These are phyloP conservation scores for Chelonus formosanus DNA, from an alignment of 2,888 invertebrate species.

Conservation along the genomic window DNA sequence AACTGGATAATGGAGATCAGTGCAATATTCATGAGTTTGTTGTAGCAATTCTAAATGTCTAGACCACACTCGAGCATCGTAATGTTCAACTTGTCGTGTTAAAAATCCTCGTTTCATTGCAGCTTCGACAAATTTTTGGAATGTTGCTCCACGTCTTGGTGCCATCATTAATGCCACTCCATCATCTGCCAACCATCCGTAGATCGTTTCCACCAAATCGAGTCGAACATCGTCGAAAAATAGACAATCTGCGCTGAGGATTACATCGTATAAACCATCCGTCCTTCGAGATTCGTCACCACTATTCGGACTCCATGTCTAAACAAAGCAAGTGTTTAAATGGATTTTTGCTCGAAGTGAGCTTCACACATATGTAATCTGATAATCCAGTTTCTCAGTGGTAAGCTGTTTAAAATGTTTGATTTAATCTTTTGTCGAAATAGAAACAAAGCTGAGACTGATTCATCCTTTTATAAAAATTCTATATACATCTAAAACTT, in stretches of 20 bases:
- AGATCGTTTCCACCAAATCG: constrained; percentile 75
- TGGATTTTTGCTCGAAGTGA: not conserved
- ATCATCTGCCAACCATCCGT: constrained; percentile 69
- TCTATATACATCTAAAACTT: too few relatives aligned
- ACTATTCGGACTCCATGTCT: constrained; percentile 59
- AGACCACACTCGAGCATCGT: constrained; percentile 75
- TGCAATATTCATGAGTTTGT: constrained; percentile 71
- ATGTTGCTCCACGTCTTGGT: constrained; percentile 76
- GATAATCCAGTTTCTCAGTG: not conserved
- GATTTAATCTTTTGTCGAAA: too few relatives aligned
- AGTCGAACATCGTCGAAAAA: constrained; percentile 79
- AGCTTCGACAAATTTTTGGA: constrained; percentile 74
- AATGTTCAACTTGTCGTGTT: constrained; percentile 70
- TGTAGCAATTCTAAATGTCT: constrained; percentile 71
- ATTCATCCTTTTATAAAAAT: too few relatives aligned
- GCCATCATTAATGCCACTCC: constrained; percentile 81
- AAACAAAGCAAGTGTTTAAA: not conserved
- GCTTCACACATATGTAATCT: constrained; percentile 1
- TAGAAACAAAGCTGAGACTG: too few relatives aligned
- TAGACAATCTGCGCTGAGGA: constrained; percentile 82
- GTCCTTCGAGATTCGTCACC: constrained; percentile 51
- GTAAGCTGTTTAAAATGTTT: too few relatives aligned
- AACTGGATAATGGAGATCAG: constrained; percentile 78
- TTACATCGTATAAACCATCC: constrained; percentile 72
- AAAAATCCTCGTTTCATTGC: constrained; percentile 70